Conservation (phyloP, 2,113 vertebrate species). For the Sinosuthora webbiana region DNA sequence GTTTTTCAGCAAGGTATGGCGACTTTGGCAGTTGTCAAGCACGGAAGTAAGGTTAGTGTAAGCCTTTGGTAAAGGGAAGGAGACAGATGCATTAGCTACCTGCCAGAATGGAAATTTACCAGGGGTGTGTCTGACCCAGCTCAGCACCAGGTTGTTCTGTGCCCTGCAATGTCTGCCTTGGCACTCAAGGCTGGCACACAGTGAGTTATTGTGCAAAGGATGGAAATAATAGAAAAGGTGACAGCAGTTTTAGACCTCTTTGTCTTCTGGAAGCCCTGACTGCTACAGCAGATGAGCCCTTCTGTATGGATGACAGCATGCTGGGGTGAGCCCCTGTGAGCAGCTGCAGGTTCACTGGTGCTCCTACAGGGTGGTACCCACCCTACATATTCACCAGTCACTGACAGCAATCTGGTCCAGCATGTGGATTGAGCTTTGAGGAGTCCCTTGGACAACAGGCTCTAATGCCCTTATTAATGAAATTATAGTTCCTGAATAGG, state of each 20-base stretch:
- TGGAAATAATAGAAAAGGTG: not conserved
- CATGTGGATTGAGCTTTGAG: not conserved
- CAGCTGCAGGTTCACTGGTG: not conserved
- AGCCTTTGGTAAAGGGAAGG: not conserved
- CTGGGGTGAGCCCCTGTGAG: not conserved
- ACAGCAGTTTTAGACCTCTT: not conserved
- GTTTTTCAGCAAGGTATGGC: not conserved
- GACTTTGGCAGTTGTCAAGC: not conserved
- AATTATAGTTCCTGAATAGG: not conserved
- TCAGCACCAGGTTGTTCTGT: not conserved
- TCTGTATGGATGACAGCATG: fast-evolving
- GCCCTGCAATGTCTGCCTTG: not conserved
- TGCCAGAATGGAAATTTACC: not conserved
- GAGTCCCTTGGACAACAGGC: not conserved
- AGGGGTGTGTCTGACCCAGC: not conserved
- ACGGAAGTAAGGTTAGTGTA: not conserved
- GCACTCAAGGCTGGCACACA: not conserved
- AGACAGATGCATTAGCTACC: not conserved
- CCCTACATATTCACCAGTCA: not conserved
- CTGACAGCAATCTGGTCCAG: not conserved
- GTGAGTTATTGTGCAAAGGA: not conserved
- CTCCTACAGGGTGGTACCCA: not conserved
- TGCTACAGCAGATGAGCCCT: not conserved
- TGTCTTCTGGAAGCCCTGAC: not conserved
- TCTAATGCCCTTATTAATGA: not conserved